Conservation (phyloP, 2,113 vertebrate genomes). For the Meles meles region DNA sequence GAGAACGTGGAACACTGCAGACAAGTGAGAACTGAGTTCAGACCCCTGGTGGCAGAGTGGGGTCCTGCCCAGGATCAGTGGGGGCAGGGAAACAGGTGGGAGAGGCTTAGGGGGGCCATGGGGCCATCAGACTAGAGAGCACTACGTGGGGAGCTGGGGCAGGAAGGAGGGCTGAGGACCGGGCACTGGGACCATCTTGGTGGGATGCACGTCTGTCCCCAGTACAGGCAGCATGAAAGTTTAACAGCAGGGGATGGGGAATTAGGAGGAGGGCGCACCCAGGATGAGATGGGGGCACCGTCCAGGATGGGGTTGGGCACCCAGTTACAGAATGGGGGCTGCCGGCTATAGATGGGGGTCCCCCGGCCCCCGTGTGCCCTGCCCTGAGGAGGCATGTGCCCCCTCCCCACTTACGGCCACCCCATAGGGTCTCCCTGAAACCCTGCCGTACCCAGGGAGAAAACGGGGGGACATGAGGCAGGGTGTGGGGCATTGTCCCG, state of each 20-base stretch:
- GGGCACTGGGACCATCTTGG: neutral
- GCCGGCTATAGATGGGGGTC: too few species aligned
- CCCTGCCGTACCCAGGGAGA: neutral
- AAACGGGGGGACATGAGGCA: neutral
- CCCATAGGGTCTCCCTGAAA: neutral
- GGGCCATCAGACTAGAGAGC: neutral
- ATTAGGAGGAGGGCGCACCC: neutral
- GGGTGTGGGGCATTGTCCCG: neutral
- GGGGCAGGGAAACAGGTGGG: too few species aligned
- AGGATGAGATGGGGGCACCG: neutral
- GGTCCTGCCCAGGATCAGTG: neutral
- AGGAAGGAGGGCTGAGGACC: too few species aligned
- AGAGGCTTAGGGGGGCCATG: rapidly evolving
- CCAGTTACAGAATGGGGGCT: neutral
- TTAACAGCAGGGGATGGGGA: neutral
- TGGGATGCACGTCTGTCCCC: neutral
- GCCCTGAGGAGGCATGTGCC: neutral
- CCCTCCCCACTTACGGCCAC: neutral
- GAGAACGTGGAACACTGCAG: too few species aligned
- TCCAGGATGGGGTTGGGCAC: neutral
- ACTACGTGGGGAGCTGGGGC: neutral
- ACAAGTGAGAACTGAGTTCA: too few species aligned
- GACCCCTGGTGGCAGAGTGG: neutral
- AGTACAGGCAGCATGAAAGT: rapidly evolving
- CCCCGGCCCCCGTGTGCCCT: neutral